Conservation (phyloP, 2,888 invertebrate species). For the Limnephilus auricula region DNA sequence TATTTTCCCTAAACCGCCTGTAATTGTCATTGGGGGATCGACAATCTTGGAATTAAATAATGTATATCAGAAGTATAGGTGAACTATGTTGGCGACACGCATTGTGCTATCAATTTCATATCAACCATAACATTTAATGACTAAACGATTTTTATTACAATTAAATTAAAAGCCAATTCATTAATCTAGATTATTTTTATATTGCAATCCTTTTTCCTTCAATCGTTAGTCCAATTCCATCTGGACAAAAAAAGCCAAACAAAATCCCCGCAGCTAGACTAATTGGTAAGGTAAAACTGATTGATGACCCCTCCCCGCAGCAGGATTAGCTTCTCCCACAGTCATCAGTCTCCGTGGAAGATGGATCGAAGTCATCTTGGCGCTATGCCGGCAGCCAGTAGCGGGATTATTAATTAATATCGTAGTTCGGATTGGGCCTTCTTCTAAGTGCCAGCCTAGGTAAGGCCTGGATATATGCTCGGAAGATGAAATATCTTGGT, state of each 20-base stretch:
- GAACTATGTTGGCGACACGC: no score
- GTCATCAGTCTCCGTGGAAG: conserved; percentile 13
- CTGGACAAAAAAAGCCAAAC: neutral
- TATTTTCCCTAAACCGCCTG: no score
- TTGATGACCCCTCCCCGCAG: conserved; percentile 37
- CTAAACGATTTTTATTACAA: no score
- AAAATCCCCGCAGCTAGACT: conserved; percentile 37
- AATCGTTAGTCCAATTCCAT: neutral
- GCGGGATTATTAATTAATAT: neutral
- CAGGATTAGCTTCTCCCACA: neutral
- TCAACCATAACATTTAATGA: no score
- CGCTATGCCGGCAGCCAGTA: neutral
- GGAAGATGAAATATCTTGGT: no score
- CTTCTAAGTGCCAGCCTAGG: neutral
- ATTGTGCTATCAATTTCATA: no score
- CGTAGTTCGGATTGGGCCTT: neutral
- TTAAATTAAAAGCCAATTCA: neutral
- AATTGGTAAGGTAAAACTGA: conserved; percentile 55
- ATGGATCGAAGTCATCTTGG: conserved; percentile 32
- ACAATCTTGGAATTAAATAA: no score
- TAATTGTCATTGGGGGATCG: no score
- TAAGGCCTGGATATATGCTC: neutral
- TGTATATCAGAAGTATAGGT: no score
- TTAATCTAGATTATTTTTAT: neutral
- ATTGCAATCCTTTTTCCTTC: neutral